A percentile compares a stretch with the other conserved stretches of the same genome.
Evolutionary conservation across 2,113 vertebrate species (phyloP).

Genomic region (Triplophysa dalaica): DNA sequence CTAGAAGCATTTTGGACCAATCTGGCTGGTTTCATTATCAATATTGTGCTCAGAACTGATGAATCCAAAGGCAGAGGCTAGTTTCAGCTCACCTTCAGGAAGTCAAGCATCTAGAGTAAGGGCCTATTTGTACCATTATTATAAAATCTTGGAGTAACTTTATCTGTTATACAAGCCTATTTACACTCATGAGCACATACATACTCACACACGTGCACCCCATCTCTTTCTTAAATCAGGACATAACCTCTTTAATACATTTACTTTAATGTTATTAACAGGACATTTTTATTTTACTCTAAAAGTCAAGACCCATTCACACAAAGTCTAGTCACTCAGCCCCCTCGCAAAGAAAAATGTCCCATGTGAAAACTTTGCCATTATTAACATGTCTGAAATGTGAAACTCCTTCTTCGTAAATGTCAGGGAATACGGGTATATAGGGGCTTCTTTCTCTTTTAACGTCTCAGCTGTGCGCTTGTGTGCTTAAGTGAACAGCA

Average conservation of each 20-base stretch:
- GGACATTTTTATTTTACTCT: conserved; percentile 66
- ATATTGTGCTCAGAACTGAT: no score
- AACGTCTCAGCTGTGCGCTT: conserved; percentile 23
- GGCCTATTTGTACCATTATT: background rate
- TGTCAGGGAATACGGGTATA: conserved; percentile 66
- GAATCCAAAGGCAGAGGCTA: no score
- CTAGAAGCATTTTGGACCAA: no score
- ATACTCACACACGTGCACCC: conserved; percentile 37
- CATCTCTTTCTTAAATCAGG: conserved; percentile 64
- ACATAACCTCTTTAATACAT: conserved; percentile 54
- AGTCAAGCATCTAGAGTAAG: background rate
- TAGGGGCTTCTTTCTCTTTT: conserved; percentile 52
- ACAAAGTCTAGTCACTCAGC: conserved; percentile 41
- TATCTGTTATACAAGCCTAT: conserved; percentile 19
- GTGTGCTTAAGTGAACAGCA: conserved; percentile 41
- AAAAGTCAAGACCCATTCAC: conserved; percentile 65
- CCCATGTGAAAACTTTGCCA: conserved; percentile 60
- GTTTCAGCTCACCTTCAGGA: no score
- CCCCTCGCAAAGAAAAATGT: conserved; percentile 25
- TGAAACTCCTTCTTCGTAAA: conserved; percentile 63
- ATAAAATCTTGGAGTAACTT: conserved; percentile 13
- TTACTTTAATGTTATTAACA: conserved; percentile 64
- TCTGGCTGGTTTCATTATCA: no score
- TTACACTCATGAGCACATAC: background rate
- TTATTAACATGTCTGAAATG: conserved; percentile 64